Percentiles rank a stretch among this genome's conserved stretches.
phyloP scores from a whole-genome alignment of 2,797 vertebrate species.

The Neosilurus mollespiculum region DNA sequence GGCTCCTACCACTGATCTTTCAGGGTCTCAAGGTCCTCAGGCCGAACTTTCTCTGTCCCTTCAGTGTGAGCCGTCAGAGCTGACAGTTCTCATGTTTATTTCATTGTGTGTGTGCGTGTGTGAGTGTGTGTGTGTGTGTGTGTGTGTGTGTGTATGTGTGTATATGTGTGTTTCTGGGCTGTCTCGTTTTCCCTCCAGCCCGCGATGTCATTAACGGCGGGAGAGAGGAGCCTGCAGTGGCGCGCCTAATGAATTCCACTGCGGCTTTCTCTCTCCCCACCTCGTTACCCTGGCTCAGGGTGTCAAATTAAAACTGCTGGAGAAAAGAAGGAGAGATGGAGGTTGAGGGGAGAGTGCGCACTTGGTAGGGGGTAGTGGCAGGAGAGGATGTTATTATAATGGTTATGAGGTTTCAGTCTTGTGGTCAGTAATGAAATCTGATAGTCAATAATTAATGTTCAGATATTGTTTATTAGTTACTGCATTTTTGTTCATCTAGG shows the following conservation, averaged over 20 bases:
- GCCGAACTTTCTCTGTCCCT: slow-evolving; percentile 68
- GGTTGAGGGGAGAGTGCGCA: slow-evolving; percentile 30
- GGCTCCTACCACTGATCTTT: slow-evolving; percentile 60
- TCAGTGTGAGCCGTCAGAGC: slow-evolving; percentile 67
- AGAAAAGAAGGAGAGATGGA: slow-evolving; percentile 53
- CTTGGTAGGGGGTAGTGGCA: slow-evolving; percentile 25
- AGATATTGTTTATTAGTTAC: slow-evolving; percentile 28
- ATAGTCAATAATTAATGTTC: slow-evolving; percentile 36
- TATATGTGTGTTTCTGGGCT: slow-evolving; percentile 70
- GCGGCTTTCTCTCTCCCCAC: slow-evolving; percentile 79
- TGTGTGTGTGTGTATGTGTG: slow-evolving; percentile 54
- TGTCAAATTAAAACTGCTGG: slow-evolving; percentile 78
- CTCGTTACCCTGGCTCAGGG: slow-evolving; percentile 79
- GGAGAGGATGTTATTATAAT: slow-evolving; percentile 40
- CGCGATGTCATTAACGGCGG: slow-evolving; percentile 90
- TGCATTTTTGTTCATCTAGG: background rate
- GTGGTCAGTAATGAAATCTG: slow-evolving; percentile 49
- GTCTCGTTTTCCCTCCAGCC: slow-evolving; percentile 86
- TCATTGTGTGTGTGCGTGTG: slow-evolving; percentile 73
- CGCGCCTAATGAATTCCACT: slow-evolving; percentile 93
- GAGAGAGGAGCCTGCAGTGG: slow-evolving; percentile 87
- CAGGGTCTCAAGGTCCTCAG: slow-evolving; percentile 69
- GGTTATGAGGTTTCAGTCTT: slow-evolving; percentile 40
- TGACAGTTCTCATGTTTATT: slow-evolving; percentile 97
- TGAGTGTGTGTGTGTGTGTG: slow-evolving; percentile 62